Base-by-base conservation (phyloP, 2,888 invertebrate genomes). In the Drosophila phalerata region DNA sequence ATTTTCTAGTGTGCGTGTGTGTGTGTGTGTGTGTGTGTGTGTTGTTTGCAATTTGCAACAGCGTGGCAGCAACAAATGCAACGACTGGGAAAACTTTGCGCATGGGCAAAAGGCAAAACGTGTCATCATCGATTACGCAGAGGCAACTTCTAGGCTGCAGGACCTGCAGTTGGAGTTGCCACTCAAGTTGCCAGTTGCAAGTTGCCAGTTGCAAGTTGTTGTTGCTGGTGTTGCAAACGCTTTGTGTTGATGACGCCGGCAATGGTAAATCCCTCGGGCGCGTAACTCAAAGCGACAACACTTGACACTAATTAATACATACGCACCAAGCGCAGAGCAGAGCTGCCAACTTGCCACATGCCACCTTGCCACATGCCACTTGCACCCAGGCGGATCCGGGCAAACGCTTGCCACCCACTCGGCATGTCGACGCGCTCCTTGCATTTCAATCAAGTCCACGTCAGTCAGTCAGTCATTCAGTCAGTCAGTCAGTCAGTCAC, bases 291-390 rank as follows among this genome's bases (percentile, higher is more conserved):
- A 86, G 85, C 85, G 85, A 90, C 90, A 86, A 90, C 88, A 77
- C 90, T 89, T 89, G 88, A 85, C 90, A 90, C 88, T 89, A 90
- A 89, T 89, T 90, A 90, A 89, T 90, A 90, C 90, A 81, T 87
- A 87, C 85, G 79, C 84, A 83, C 76, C 74, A 69, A 66, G 60
- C 84, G 37, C 19, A 37, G 42, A 37, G 10, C 55, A 43, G 42
- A 42, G 17, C 51, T 30, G 53, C 47, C 57, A 40, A 49, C 42
- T 28, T 60, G 42, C 56, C 53, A 51, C 32, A 10, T 15, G 34
- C 42, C 37, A 13, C 34, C 63, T 34, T 25, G 32, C 5, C 32
- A 42, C 15, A 28, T 38, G 47, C 60, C 47, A 22, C 34, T 45
- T 28, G 43, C 43, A 34, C 22, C 53, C 45, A 43, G 30, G 28